A percentile compares a stretch with the other conserved stretches of the same genome.
These are phyloP conservation scores for Oreochromis tanganicae DNA, from an alignment of 2,113 vertebrate genomes.

Conservation along the genomic window DNA sequence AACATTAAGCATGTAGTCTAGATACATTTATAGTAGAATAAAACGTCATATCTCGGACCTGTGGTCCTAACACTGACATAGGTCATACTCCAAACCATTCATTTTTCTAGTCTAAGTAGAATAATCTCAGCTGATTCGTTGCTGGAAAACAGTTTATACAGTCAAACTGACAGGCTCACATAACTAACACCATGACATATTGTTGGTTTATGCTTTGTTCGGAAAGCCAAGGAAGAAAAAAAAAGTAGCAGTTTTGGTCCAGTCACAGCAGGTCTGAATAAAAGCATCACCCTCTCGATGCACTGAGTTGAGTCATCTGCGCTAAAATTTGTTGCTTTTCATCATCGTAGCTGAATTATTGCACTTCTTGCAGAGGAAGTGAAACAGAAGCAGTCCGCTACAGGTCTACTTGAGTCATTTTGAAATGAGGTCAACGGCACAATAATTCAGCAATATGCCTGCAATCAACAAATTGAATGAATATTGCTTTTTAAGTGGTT, in stretches of 20 bases:
- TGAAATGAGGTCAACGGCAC: conserved; percentile 45
- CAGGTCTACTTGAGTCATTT: conserved; percentile 30
- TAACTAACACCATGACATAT: conserved; percentile 30
- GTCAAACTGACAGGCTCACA: conserved; percentile 23
- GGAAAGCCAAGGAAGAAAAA: conserved; percentile 21
- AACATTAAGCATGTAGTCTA: conserved; percentile 52
- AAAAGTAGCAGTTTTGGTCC: conserved; percentile 38
- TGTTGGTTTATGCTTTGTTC: conserved; percentile 19
- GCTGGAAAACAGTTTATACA: conserved; percentile 13
- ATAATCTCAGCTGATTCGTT: conserved; percentile 14
- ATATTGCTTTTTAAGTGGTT: conserved; percentile 71
- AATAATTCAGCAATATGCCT: conserved; percentile 49
- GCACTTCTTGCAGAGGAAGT: conserved; percentile 54
- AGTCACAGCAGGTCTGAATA: conserved; percentile 9
- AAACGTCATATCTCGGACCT: conserved; percentile 38
- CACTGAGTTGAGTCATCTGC: neutral
- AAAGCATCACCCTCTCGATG: conserved; percentile 1
- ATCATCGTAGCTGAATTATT: conserved; percentile 38
- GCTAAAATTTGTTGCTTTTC: conserved; percentile 14
- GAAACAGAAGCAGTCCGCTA: conserved; percentile 20
- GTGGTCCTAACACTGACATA: conserved; percentile 44
- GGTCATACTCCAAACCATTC: conserved; percentile 44
- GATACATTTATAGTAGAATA: conserved; percentile 52
- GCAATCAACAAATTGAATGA: conserved; percentile 28
- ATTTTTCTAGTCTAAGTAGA: conserved; percentile 43